phyloP scores from a whole-genome alignment of 2,888 invertebrate species.

The Acanthosoma haemorrhoidale region DNA sequence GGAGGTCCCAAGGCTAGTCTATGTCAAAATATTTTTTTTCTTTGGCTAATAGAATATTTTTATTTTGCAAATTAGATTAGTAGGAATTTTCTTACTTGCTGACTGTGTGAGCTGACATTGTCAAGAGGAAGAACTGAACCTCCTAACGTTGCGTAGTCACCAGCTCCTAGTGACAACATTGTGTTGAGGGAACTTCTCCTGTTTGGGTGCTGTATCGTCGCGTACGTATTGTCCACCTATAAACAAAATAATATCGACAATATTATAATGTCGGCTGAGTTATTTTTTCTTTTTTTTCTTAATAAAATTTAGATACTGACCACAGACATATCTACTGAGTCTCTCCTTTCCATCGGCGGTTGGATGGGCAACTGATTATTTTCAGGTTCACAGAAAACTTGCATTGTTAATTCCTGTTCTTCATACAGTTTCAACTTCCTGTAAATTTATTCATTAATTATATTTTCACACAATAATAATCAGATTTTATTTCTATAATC shows the following conservation, averaged over 20 bases:
- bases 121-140: slow-evolving; percentile 46
- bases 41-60: neutral
- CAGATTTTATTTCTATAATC: neutral
- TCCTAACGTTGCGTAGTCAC: slow-evolving; percentile 63
- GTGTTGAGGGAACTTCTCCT: slow-evolving; percentile 49
- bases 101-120: slow-evolving; percentile 43
- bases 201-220: slow-evolving; percentile 67
- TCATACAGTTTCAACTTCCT: slow-evolving; percentile 82
- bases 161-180: slow-evolving; percentile 47
- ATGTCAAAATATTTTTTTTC: neutral
- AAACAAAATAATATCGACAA: slow-evolving; percentile 37
- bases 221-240: slow-evolving; percentile 71
- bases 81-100: slow-evolving; percentile 40
- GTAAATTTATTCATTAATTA: neutral
- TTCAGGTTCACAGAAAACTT: slow-evolving; percentile 77
- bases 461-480: neutral
- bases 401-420: slow-evolving; percentile 89
- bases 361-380: slow-evolving; percentile 47
- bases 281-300: neutral
- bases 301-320: slow-evolving; percentile 33
- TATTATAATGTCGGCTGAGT: neutral
- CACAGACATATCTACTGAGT: slow-evolving; percentile 42
- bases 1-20: too few species aligned
- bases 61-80: neutral
- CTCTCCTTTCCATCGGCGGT: slow-evolving; percentile 37